These are phyloP conservation scores for Drosophila algonquin DNA, from an alignment of 2,888 invertebrate species.

Conservation along the genomic window DNA sequence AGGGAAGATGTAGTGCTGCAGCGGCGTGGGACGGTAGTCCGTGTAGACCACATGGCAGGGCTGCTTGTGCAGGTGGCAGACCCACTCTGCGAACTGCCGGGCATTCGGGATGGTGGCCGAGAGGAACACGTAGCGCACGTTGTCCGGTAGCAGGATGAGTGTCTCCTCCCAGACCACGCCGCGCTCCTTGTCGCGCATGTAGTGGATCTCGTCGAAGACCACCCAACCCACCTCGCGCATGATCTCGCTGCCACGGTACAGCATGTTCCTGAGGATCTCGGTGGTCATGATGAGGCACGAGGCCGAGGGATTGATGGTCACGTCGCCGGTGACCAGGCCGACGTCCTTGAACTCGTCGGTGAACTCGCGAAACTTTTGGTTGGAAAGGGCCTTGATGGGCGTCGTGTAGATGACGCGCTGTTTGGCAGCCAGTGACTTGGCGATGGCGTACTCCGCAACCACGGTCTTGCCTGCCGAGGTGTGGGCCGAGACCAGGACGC, in stretches of 20 bases:
- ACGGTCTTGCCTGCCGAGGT: conserved; percentile 99
- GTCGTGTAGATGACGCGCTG: conserved; percentile 99
- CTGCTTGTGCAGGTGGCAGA: conserved; percentile 96
- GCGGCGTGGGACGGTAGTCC: conserved; percentile 97
- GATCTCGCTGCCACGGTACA: conserved; percentile 98
- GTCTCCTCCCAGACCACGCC: conserved; percentile 99
- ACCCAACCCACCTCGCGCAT: conserved; percentile 99
- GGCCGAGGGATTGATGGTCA: conserved; percentile 99
- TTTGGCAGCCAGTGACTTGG: conserved; percentile 95
- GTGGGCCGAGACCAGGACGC: conserved; percentile 99
- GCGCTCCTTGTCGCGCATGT: conserved; percentile 99
- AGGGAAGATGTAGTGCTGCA: conserved; percentile 99
- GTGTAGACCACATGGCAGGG: conserved; percentile 99
- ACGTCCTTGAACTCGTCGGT: conserved; percentile 99
- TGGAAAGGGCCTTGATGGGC: conserved; percentile 99
- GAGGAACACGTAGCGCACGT: conserved; percentile 98
- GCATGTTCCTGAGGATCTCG: conserved; percentile 99
- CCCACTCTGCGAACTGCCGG: conserved; percentile 97
- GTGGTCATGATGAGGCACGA: conserved; percentile 99
- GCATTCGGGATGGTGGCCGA: conserved; percentile 99
- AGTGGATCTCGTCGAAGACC: conserved; percentile 99
- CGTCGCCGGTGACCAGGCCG: conserved; percentile 99
- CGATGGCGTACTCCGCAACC: conserved; percentile 98
- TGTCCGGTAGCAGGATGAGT: conserved; percentile 97
- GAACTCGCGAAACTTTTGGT: conserved; percentile 99